These are phyloP conservation scores for Cossypha polioptera DNA, from an alignment of 2,797 vertebrate genomes.

Conservation along the genomic window DNA sequence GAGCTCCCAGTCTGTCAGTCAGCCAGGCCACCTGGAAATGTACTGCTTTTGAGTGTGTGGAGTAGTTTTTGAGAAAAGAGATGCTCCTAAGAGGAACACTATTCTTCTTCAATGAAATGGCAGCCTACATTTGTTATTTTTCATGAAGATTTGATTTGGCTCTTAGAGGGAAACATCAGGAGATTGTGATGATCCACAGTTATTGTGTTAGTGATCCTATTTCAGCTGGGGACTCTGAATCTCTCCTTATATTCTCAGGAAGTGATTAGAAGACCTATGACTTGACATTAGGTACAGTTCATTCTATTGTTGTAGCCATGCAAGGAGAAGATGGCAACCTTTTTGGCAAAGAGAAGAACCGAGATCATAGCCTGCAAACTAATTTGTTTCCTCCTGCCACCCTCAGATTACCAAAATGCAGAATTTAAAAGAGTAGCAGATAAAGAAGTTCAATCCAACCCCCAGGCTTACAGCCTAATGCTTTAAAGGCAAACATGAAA, in stretches of 20 bases:
- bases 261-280: not conserved
- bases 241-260: not conserved
- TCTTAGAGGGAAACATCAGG: not conserved
- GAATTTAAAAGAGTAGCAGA: not conserved
- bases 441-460: constrained; percentile 5
- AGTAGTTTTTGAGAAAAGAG: not conserved
- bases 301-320: not conserved
- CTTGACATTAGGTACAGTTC: not conserved
- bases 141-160: not conserved
- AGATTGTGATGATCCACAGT: not conserved
- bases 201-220: not conserved
- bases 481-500: constrained; percentile 55
- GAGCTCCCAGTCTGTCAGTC: not conserved
- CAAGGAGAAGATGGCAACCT: not conserved
- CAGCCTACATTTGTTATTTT: not conserved
- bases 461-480: not conserved
- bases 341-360: not conserved
- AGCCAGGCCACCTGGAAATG: not conserved
- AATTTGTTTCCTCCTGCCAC: not conserved
- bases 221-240: not conserved
- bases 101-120: not conserved
- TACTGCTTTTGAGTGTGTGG: not conserved
- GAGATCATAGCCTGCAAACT: not conserved
- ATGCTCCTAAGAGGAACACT: not conserved
- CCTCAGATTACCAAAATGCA: not conserved